These are phyloP conservation scores for Platypus cylindrus DNA, from an alignment of 2,888 invertebrate species.

Conservation along the genomic window DNA sequence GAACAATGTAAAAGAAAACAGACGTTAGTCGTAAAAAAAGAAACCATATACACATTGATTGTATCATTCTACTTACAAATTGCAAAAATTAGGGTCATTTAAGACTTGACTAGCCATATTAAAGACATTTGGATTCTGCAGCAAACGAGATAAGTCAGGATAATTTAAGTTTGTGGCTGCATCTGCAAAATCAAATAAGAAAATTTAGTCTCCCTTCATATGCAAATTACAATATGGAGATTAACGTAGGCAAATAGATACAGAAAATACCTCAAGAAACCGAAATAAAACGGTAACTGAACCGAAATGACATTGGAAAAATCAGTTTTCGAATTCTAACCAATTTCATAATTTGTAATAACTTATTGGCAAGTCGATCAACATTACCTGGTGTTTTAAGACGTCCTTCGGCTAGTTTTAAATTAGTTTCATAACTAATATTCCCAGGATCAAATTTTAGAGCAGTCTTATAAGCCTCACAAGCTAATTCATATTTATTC, in stretches of 20 bases:
- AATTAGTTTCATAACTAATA: constrained; percentile 76
- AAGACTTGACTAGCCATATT: constrained; percentile 78
- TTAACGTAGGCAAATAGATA: constrained; percentile 3
- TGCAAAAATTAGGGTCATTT: constrained; percentile 72
- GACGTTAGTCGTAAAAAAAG: no score
- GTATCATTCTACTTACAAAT: constrained; percentile 37
- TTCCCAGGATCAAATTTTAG: constrained; percentile 85
- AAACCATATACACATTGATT: not conserved
- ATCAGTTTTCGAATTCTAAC: no score
- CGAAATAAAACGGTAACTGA: no score
- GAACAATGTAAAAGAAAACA: not conserved
- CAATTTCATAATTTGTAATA: constrained; percentile 3
- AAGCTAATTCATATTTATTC: constrained; percentile 71
- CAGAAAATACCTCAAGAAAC: not conserved
- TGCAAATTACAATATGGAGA: constrained; percentile 7
- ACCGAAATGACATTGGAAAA: no score
- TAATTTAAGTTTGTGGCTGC: constrained; percentile 16
- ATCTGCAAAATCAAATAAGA: no score
- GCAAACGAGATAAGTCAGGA: constrained; percentile 47
- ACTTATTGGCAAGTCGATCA: no score
- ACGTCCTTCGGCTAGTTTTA: constrained; percentile 67
- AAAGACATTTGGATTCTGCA: constrained; percentile 75
- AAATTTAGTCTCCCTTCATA: no score
- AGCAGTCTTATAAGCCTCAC: constrained; percentile 76
- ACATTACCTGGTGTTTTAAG: constrained; percentile 20